Evolutionary conservation across 1,140 invertebrate genomes (phyloP).

Genomic region (Wasmannia auropunctata): DNA sequence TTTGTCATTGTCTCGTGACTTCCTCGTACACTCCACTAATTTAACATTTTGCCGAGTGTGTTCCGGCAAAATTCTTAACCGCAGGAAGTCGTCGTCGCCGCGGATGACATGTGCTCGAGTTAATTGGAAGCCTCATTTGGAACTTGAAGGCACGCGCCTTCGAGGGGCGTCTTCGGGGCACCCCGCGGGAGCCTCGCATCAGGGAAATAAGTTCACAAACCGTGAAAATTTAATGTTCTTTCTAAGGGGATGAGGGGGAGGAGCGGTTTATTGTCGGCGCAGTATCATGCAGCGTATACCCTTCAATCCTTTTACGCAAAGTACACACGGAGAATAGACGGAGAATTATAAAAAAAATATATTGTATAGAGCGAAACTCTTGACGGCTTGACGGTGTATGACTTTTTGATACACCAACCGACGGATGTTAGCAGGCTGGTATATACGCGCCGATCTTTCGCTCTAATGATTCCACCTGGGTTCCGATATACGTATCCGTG

Average conservation of each 20-base stretch:
- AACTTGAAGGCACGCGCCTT: conserved; percentile 61
- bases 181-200: background rate
- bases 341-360: background rate
- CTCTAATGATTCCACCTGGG: conserved; percentile 60
- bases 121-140: conserved; percentile 73
- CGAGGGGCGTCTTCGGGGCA: conserved; percentile 48
- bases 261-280: conserved; percentile 12
- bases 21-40: background rate
- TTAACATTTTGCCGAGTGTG: background rate
- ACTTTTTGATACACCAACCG: conserved; percentile 35
- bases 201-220: conserved; percentile 56
- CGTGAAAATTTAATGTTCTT: conserved; percentile 75
- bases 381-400: conserved; percentile 13
- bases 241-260: background rate
- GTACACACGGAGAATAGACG: conserved; percentile 11
- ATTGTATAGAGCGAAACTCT: conserved; percentile 20
- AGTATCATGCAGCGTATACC: background rate
- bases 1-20: background rate
- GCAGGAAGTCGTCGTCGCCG: conserved; percentile 13
- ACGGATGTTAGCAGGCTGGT: conserved; percentile 42
- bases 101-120: background rate
- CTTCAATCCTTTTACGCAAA: background rate
- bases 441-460: conserved; percentile 36
- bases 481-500: conserved; percentile 38
- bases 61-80: background rate